Percentiles rank a stretch among this genome's conserved stretches.
These are phyloP conservation scores for Sapajus apella DNA, from an alignment of 2,113 vertebrate species.

Conservation along the genomic window DNA sequence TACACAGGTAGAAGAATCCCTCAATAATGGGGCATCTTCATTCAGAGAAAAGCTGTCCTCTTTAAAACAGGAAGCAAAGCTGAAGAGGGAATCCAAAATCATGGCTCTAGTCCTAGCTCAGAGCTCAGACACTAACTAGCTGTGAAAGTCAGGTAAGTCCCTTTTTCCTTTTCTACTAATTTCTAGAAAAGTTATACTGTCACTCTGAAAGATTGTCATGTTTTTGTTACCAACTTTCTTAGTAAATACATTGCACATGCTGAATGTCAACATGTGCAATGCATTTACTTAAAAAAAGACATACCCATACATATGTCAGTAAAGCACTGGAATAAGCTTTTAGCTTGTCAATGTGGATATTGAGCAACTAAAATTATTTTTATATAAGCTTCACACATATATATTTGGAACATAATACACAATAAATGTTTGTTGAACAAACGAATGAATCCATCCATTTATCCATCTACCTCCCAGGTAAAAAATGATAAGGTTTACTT, in stretches of 20 bases:
- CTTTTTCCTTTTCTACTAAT: neutral
- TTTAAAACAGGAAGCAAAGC: neutral
- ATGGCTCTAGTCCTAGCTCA: neutral
- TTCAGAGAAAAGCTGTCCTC: neutral
- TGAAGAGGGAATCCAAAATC: neutral
- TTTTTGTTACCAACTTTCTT: conserved; percentile 31
- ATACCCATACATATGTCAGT: neutral
- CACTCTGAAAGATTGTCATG: conserved; percentile 3
- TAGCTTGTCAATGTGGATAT: neutral
- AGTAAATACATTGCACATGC: neutral
- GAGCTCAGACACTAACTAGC: neutral
- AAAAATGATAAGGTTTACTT: neutral
- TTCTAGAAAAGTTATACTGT: neutral
- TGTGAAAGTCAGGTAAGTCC: neutral
- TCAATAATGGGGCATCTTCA: conserved; percentile 14
- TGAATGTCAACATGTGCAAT: neutral
- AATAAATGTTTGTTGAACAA: neutral
- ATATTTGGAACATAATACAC: neutral
- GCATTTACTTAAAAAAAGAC: neutral
- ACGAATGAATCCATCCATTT: neutral
- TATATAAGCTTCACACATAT: neutral
- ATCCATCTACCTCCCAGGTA: neutral
- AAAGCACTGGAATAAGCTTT: neutral
- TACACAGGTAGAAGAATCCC: neutral
- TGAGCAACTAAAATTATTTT: neutral